These are phyloP conservation scores for Halcyon malimbica DNA, from an alignment of 2,113 vertebrate genomes.

Conservation along the genomic window DNA sequence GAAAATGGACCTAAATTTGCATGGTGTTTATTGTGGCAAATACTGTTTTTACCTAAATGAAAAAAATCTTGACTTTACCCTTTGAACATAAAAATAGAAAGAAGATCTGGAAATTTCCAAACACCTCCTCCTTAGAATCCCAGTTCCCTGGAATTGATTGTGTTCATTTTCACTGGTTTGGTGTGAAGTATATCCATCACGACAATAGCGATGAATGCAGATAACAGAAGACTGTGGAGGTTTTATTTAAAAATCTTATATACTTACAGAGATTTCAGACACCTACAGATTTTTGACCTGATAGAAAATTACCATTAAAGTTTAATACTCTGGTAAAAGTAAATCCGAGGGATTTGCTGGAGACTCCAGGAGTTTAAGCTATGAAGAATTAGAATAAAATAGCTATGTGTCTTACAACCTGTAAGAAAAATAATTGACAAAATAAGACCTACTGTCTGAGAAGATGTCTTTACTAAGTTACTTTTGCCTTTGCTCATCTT, in stretches of 20 bases:
- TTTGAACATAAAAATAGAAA: background rate
- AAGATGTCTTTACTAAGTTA: slow-evolving; percentile 4
- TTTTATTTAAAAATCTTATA: slow-evolving; percentile 23
- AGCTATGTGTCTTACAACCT: background rate
- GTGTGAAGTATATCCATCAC: background rate
- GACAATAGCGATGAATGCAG: background rate
- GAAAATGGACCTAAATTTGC: background rate
- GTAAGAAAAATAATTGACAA: slow-evolving; percentile 27
- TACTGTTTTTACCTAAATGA: background rate
- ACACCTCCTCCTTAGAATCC: background rate
- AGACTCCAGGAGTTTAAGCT: slow-evolving; percentile 25
- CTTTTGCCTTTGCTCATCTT: slow-evolving; percentile 10
- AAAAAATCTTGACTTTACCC: background rate
- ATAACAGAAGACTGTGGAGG: background rate
- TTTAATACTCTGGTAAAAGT: slow-evolving; percentile 28
- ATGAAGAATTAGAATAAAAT: slow-evolving; percentile 52
- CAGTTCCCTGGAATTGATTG: background rate
- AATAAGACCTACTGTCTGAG: slow-evolving; percentile 1
- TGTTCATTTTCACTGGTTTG: background rate
- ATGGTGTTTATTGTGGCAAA: background rate
- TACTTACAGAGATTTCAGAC: slow-evolving; percentile 4
- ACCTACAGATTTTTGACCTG: slow-evolving; percentile 29
- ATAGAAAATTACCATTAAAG: slow-evolving; percentile 43
- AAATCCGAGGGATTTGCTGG: slow-evolving; percentile 43
- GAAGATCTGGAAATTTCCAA: background rate